Conservation (phyloP, 2,113 vertebrate genomes). For the Peromyscus leucopus region DNA sequence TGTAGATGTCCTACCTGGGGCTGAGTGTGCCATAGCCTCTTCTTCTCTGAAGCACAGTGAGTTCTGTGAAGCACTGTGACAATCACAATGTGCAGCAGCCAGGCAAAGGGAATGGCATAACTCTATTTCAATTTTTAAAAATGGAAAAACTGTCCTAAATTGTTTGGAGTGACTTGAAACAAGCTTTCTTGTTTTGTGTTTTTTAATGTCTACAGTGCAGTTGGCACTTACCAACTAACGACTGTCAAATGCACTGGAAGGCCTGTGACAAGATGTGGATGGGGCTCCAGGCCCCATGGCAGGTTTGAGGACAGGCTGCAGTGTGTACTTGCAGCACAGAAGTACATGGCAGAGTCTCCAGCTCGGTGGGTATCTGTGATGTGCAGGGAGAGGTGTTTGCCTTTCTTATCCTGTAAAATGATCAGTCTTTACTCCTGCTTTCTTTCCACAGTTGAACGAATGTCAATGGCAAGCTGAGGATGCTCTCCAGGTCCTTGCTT, state of each 20-base stretch:
- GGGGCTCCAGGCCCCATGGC: accelerated
- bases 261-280: too few relatives aligned
- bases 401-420: accelerated
- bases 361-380: background rate
- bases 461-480: background rate
- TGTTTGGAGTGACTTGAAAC: background rate
- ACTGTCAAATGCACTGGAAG: background rate
- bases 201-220: background rate
- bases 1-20: too few relatives aligned
- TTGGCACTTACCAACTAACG: background rate
- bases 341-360: conserved; percentile 39
- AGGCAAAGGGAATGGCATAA: too few relatives aligned
- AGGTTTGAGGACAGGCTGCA: background rate
- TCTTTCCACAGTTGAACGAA: background rate
- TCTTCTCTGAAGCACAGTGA: too few relatives aligned
- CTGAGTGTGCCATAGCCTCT: accelerated
- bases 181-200: background rate
- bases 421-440: background rate
- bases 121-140: too few relatives aligned
- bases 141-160: too few relatives aligned
- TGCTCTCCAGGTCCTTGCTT: conserved; percentile 53
- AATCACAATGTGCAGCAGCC: too few relatives aligned
- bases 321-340: conserved; percentile 4
- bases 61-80: too few relatives aligned
- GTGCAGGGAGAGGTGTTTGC: background rate